Evolutionary conservation across 1,140 invertebrate genomes (phyloP), one percentile per base, ranked within the genome.

Genomic region (Meloidogyne chitwoodi): DNA sequence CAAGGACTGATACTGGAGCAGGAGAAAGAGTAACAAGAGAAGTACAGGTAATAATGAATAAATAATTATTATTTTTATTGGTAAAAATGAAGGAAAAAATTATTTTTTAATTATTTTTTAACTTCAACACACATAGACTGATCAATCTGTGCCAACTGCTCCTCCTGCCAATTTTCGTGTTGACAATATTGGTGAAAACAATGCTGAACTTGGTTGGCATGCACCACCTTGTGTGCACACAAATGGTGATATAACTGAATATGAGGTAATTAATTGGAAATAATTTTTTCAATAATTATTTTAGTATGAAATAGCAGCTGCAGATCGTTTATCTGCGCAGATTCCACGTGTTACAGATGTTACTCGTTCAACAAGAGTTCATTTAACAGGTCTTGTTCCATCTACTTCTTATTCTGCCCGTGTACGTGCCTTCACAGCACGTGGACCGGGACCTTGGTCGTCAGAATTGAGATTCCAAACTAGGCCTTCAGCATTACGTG

Each of bases 231-330:
- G 85, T 73, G 76, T 84, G 22, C 80, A 87, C 8, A 85, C 84
- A 10, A 87, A 85, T 69, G 85, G 86, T 44, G 85, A 86, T 67
- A 82, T 86, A 56, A 77, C 81, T 26, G 85, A 86, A 70, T 86
- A 86, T 71, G 85, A 86, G 68, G 70, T 62, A 6, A 2, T 48
- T 8, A 34, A 14, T 56, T 16, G 14, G n/a, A n/a, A n/a, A n/a
- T n/a, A n/a, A 61, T 19, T 19, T 3, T 29, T 29, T 27, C 19
- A 72, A 14, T 4, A 31, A 26, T 62, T 34, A 12, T 71, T 73
- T 19, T 26, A 73, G 74, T 86, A 87, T 27, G 85, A 86, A 68
- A 79, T 87, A 3, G 75, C 77, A 16, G 65, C 84, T n/a, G 77
- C 68, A 19, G 85, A 85, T 72, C 78, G 78, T 22, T 69, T 78